These are phyloP conservation scores for Pyrocoelia pectoralis DNA, from an alignment of 2,888 invertebrate species.

Conservation along the genomic window DNA sequence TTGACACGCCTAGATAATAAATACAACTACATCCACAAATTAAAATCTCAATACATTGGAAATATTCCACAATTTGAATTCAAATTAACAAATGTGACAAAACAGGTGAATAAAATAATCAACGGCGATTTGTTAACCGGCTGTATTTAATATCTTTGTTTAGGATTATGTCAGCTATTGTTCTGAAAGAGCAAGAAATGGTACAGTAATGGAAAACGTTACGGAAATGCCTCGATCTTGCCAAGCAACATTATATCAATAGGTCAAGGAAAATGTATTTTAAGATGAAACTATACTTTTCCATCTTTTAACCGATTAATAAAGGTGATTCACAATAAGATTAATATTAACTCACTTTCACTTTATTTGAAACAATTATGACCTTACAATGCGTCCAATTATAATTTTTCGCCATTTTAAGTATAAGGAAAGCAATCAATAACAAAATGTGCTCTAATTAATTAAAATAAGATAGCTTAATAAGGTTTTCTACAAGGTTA, in stretches of 20 bases:
- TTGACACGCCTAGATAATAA: conserved; percentile 26
- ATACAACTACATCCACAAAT: conserved; percentile 25
- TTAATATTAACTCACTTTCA: no score
- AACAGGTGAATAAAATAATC: conserved; percentile 17
- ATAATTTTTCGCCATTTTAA: neutral
- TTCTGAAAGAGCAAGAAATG: conserved; percentile 23
- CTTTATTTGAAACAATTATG: neutral
- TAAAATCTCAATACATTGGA: conserved; percentile 27
- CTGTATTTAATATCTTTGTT: conserved; percentile 27
- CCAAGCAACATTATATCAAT: conserved; percentile 32
- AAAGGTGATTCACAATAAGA: neutral
- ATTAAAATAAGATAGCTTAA: neutral
- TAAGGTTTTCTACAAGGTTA: neutral
- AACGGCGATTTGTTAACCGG: conserved; percentile 15
- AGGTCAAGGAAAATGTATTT: conserved; percentile 33
- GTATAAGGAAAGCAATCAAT: neutral
- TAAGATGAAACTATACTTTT: conserved; percentile 22
- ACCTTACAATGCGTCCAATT: neutral
- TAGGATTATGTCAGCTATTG: conserved; percentile 25
- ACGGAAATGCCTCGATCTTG: conserved; percentile 27
- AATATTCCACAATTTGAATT: conserved; percentile 23
- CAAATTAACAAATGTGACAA: conserved; percentile 25
- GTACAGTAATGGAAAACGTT: conserved; percentile 21
- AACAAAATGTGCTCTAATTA: neutral
- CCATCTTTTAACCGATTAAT: neutral